A percentile compares a stretch with the other conserved stretches of the same genome.
Conservation (phyloP, 2,797 vertebrate species). For the Apogon hyalosoma region DNA sequence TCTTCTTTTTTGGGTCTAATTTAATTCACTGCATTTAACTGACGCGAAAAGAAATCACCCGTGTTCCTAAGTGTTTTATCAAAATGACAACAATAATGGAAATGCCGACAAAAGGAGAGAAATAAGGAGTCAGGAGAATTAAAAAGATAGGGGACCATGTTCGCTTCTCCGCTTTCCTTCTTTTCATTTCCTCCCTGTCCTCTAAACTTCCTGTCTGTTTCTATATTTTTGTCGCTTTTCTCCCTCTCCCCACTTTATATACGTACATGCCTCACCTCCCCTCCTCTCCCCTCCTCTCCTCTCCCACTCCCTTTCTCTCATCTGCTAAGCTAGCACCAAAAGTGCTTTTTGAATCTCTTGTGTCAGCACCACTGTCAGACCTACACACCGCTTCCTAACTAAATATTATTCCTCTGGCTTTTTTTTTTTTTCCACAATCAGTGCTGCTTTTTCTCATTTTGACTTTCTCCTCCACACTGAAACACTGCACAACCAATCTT, state of each 20-base stretch:
- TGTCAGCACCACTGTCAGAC: constrained; percentile 78
- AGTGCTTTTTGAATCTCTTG: constrained; percentile 68
- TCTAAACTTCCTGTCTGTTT: neutral
- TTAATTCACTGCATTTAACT: constrained; percentile 51
- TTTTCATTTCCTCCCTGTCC: neutral
- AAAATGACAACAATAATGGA: constrained; percentile 36
- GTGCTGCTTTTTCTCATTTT: constrained; percentile 2
- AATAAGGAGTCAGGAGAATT: constrained; percentile 43
- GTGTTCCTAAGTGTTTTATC: constrained; percentile 41
- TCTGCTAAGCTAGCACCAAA: constrained; percentile 75
- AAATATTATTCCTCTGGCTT: constrained; percentile 73
- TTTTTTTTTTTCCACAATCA: constrained; percentile 24
- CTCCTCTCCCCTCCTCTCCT: too few species aligned
- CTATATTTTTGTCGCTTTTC: neutral
- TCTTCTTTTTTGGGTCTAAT: constrained; percentile 25
- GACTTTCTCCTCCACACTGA: neutral
- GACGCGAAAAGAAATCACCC: constrained; percentile 37
- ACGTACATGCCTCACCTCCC: neutral
- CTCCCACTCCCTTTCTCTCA: constrained; percentile 34
- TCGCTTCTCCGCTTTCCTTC: neutral
- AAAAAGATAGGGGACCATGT: constrained; percentile 14
- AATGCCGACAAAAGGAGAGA: constrained; percentile 23
- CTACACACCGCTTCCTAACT: constrained; percentile 66
- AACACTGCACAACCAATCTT: neutral
- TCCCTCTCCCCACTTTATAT: neutral